Conservation (phyloP, 2,888 invertebrate genomes). For the Baccha elongata region DNA sequence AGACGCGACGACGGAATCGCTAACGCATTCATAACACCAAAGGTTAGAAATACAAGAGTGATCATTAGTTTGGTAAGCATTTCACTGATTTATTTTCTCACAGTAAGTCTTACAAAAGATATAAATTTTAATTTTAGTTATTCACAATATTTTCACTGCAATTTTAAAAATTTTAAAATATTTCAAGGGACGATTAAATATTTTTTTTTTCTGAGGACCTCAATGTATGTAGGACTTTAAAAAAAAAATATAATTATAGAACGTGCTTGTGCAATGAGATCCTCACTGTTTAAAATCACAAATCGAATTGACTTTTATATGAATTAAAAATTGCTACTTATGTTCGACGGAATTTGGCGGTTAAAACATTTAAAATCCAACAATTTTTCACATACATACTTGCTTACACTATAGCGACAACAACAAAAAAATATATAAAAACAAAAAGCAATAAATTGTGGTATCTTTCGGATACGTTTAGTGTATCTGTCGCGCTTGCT, state of each 20-base stretch:
- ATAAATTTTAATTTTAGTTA: neutral
- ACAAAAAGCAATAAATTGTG: slow-evolving; percentile 26
- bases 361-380: slow-evolving; percentile 68
- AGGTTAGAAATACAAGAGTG: slow-evolving; percentile 59
- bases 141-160: neutral
- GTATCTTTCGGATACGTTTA: slow-evolving; percentile 10
- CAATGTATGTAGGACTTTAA: neutral
- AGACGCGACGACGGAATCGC: slow-evolving; percentile 69
- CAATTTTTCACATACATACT: slow-evolving; percentile 51
- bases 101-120: slow-evolving; percentile 18
- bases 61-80: slow-evolving; percentile 57
- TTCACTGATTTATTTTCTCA: slow-evolving; percentile 48
- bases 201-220: neutral
- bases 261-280: slow-evolving; percentile 68
- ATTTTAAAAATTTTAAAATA: neutral
- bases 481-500: slow-evolving; percentile 35
- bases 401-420: slow-evolving; percentile 17
- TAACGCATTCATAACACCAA: slow-evolving; percentile 40
- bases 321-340: slow-evolving; percentile 72
- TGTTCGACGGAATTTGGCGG: slow-evolving; percentile 72
- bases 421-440: slow-evolving; percentile 11
- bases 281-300: slow-evolving; percentile 74
- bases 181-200: neutral
- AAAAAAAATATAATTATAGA: neutral
- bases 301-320: slow-evolving; percentile 75